Evolutionary conservation across 2,888 invertebrate species (phyloP).

Genomic region (Cosmia pyralina): DNA sequence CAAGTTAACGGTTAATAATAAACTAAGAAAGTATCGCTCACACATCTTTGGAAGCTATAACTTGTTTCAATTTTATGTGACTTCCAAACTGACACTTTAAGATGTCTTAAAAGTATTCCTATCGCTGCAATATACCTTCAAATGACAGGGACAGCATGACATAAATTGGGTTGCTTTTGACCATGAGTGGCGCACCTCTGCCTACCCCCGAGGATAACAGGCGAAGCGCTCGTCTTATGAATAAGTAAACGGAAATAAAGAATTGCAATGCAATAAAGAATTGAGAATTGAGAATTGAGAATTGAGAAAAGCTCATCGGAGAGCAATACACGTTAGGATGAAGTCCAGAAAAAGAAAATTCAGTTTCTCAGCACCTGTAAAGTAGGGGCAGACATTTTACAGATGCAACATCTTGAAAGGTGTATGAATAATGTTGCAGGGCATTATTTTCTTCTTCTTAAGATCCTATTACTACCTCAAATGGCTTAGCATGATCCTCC

Average conservation of each 20-base stretch:
- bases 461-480: no score
- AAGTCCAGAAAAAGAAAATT: constrained; percentile 7
- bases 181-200: neutral
- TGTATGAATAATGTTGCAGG: neutral
- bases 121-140: neutral
- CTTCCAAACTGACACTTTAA: neutral
- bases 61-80: neutral
- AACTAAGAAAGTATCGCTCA: neutral
- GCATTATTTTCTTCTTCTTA: neutral
- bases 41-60: neutral
- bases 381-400: neutral
- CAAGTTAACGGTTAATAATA: neutral
- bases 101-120: neutral
- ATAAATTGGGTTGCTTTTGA: neutral
- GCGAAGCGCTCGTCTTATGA: constrained; percentile 22
- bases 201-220: neutral
- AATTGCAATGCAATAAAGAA: no score
- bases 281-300: no score
- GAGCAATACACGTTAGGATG: neutral
- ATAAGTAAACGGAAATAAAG: constrained; percentile 28
- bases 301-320: neutral
- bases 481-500: no score
- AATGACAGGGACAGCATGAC: neutral
- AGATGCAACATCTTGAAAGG: neutral
- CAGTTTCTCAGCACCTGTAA: neutral